Percentiles rank a stretch among this genome's conserved stretches.
These are phyloP conservation scores for Emys orbicularis DNA, from an alignment of 2,797 vertebrate species.

Conservation along the genomic window DNA sequence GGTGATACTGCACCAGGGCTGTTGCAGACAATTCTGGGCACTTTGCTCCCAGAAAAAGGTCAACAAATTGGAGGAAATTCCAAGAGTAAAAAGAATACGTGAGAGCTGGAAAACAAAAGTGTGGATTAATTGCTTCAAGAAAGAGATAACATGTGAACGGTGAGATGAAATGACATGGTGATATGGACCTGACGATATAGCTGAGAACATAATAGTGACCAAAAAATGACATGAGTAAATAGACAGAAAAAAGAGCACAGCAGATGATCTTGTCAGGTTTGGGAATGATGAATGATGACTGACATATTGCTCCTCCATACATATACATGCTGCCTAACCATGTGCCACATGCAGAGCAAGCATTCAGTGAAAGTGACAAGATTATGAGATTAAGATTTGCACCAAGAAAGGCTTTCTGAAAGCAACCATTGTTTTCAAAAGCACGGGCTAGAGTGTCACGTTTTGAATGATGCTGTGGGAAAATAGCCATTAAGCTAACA, in stretches of 20 bases:
- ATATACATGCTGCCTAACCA: too few relatives aligned
- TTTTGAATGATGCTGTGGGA: constrained; percentile 59
- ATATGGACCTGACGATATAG: background rate
- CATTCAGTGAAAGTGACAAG: background rate
- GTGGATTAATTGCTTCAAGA: too few relatives aligned
- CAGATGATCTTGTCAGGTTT: constrained; percentile 58
- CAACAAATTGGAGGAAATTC: fast-evolving
- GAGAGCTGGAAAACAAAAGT: background rate
- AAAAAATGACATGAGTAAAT: background rate
- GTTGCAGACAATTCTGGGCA: fast-evolving
- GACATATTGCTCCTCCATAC: background rate
- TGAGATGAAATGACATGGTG: background rate
- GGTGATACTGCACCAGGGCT: background rate
- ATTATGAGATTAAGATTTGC: constrained; percentile 29
- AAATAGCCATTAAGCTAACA: constrained; percentile 68
- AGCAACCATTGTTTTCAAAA: constrained; percentile 42
- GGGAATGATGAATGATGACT: constrained; percentile 25
- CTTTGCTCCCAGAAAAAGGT: background rate
- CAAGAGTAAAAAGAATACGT: background rate
- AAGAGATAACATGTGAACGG: background rate
- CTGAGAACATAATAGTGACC: too few relatives aligned
- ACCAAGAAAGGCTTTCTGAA: constrained; percentile 14
- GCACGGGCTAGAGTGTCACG: constrained; percentile 19
- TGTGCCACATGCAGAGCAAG: fast-evolving
- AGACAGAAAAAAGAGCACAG: background rate